Evolutionary conservation across 2,888 invertebrate genomes (phyloP), one percentile per base, ranked within the genome.

Genomic region (Thereva unica): DNA sequence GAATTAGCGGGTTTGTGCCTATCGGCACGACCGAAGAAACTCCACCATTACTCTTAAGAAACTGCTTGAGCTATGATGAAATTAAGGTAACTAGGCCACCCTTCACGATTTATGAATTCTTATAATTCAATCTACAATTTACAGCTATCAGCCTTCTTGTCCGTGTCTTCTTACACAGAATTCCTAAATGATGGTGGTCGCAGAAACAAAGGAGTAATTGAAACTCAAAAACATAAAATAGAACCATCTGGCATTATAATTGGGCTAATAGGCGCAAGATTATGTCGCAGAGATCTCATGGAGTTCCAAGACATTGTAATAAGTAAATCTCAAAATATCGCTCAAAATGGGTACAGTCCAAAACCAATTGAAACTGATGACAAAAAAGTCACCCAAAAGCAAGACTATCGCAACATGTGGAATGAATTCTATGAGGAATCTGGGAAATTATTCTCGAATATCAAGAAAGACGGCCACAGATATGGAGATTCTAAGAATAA

Each of bases 11-110:
- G 12, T 86, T 85, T 80, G 83, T 85, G 72, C 74, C 75, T 12
- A 81, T 86, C 40, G 86, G 86, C 23, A 85, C 82, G 1, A 74
- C 73, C 41, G 42, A 76, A 5, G 83, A 86, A 72, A 76, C 77
- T 67, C 74, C 79, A 1, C 85, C 85, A 0, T 72, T 85, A 61
- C 41, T 81, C 10, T 73, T 85, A 41, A 72, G 78, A 35, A 76
- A 84, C 66, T 84, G 84, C 67, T 76, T 86, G 38, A 84, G 84
- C 66, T 86, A 86, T 73, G 85, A 86, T 70, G 86, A 86, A 75
- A 80, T 86, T 2, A 86, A 86, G 74, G 75, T 85, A 45, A 4
- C 45, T 42, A 45, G 10, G 53, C 4, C 7, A 64, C 12, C 9
- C 42, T 12, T 42, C 10, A 44, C 10, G 35, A 5, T 57, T 12